A percentile compares a stretch with the other conserved stretches of the same genome.
Evolutionary conservation across 2,113 vertebrate species (phyloP).

Genomic region (Fukomys damarensis): DNA sequence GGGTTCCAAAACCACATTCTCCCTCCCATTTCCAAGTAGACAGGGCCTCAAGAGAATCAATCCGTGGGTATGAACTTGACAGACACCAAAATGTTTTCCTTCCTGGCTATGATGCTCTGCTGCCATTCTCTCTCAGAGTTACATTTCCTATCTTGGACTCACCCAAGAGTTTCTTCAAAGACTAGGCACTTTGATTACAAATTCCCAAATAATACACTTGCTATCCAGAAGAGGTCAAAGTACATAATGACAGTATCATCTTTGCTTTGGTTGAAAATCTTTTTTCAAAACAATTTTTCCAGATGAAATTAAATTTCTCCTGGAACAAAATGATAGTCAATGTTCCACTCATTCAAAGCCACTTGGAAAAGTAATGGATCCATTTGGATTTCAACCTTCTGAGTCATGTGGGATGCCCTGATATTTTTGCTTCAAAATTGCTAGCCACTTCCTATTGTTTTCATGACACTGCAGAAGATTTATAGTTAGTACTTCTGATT

Average conservation of each 20-base stretch:
- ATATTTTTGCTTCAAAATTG: slow-evolving; percentile 47
- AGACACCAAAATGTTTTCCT: neutral
- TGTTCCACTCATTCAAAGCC: neutral
- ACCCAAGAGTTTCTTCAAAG: neutral
- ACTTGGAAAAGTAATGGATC: slow-evolving; percentile 44
- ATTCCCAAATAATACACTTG: neutral
- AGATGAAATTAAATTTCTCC: slow-evolving; percentile 49
- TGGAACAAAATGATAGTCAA: slow-evolving; percentile 21
- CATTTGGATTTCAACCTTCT: slow-evolving; percentile 29
- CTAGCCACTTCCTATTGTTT: neutral
- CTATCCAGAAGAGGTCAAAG: slow-evolving; percentile 9
- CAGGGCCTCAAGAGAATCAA: neutral
- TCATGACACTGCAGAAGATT: slow-evolving; percentile 2
- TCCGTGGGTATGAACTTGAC: too few relatives aligned
- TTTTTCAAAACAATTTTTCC: slow-evolving; percentile 47
- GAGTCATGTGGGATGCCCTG: slow-evolving; percentile 8
- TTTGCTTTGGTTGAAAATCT: slow-evolving; percentile 33
- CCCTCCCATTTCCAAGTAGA: neutral
- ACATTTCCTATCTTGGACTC: neutral
- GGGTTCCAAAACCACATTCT: neutral
- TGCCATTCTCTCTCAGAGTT: neutral
- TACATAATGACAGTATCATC: neutral
- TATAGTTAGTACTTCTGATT: neutral
- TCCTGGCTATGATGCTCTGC: neutral
- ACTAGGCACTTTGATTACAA: neutral